These are phyloP conservation scores for Heliconius congener DNA, from an alignment of 1,140 invertebrate genomes.

Conservation along the genomic window DNA sequence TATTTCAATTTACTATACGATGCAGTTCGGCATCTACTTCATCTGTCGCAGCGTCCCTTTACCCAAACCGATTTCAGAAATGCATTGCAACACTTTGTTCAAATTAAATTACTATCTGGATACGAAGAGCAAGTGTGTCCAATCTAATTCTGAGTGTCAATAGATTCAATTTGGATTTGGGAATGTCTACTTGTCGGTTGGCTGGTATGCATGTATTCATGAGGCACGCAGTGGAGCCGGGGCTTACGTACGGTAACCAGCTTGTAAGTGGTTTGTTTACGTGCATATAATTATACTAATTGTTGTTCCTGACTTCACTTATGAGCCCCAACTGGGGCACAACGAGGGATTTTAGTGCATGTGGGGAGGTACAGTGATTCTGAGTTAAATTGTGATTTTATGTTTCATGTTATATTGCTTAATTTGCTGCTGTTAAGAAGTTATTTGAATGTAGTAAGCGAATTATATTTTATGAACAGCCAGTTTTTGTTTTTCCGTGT, in stretches of 20 bases:
- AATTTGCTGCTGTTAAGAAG: neutral
- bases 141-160: conserved; percentile 69
- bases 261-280: conserved; percentile 31
- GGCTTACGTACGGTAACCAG: conserved; percentile 17
- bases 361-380: neutral
- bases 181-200: conserved; percentile 39
- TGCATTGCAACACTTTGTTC: conserved; percentile 53
- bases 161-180: conserved; percentile 70
- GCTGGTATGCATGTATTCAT: conserved; percentile 53
- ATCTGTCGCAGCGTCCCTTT: neutral
- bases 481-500: too few relatives aligned
- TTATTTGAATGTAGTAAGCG: too few relatives aligned
- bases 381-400: neutral
- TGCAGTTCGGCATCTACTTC: neutral
- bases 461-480: too few relatives aligned
- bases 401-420: neutral
- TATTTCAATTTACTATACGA: neutral
- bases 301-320: conserved; percentile 12
- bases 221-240: conserved; percentile 28
- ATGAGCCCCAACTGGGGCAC: conserved; percentile 3
- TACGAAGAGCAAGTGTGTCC: conserved; percentile 43
- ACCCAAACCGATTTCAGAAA: conserved; percentile 26
- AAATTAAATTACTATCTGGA: conserved; percentile 63
- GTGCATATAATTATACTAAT: conserved; percentile 28
- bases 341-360: neutral